Evolutionary conservation across 2,113 vertebrate genomes (phyloP).

Genomic region (Neogale vison): DNA sequence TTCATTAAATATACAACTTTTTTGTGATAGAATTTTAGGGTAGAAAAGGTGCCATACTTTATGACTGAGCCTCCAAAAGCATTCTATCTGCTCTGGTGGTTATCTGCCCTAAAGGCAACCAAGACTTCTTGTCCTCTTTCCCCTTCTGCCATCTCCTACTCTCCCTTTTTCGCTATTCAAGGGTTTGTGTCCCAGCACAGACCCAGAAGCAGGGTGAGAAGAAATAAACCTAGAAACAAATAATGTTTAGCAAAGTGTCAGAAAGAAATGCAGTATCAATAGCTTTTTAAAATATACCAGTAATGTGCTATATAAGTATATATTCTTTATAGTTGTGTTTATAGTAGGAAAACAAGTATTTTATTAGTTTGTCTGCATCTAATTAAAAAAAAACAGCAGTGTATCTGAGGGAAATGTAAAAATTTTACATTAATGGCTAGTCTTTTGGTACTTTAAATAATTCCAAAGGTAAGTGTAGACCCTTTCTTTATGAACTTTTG

Average conservation of each 20-base stretch:
- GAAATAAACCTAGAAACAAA: background rate
- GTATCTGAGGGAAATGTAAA: conserved; percentile 9
- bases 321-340: background rate
- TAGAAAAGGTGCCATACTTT: background rate
- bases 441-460: conserved; percentile 60
- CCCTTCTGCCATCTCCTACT: background rate
- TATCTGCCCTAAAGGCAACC: background rate
- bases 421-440: conserved; percentile 7
- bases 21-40: background rate
- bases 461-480: background rate
- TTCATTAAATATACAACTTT: background rate
- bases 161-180: background rate
- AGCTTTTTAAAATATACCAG: background rate
- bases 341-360: conserved; percentile 16
- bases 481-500: conserved; percentile 64
- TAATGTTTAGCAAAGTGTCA: background rate
- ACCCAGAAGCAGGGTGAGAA: background rate
- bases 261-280: background rate
- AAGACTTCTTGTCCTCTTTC: background rate
- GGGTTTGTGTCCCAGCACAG: background rate
- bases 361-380: background rate
- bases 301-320: background rate
- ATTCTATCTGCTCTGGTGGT: background rate
- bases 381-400: background rate
- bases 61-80: background rate